Evolutionary conservation across 2,888 invertebrate genomes (phyloP).

Genomic region (Cactoblastis cactorum): DNA sequence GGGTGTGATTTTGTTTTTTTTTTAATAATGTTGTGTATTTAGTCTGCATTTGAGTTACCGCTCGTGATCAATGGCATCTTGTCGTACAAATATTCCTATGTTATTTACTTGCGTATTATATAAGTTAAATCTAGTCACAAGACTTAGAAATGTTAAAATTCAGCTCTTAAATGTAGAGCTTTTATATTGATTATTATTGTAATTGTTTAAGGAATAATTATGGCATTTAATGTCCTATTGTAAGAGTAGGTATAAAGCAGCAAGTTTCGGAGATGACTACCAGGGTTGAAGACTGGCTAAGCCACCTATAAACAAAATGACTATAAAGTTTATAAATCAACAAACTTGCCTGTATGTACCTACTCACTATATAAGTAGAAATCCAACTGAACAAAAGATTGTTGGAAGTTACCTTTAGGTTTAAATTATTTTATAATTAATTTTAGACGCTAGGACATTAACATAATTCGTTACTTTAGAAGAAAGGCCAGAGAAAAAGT

Average conservation of each 20-base stretch:
- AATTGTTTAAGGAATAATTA: conserved; percentile 42
- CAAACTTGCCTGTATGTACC: neutral
- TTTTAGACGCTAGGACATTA: conserved; percentile 66
- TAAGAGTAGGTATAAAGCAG: conserved; percentile 35
- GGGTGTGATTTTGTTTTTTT: conserved; percentile 74
- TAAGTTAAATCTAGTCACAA: conserved; percentile 78
- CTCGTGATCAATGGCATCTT: conserved; percentile 79
- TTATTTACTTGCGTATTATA: conserved; percentile 75
- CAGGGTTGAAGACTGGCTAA: neutral
- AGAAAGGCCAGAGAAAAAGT: conserved; percentile 68
- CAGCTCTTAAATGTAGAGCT: conserved; percentile 66
- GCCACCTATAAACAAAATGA: too few species aligned
- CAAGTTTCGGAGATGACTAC: conserved; percentile 9
- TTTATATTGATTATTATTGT: conserved; percentile 64
- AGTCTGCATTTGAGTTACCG: conserved; percentile 79
- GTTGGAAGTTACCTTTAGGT: conserved; percentile 76
- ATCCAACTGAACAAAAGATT: conserved; percentile 31
- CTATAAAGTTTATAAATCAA: neutral
- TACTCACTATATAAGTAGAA: conserved; percentile 20
- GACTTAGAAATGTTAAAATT: conserved; percentile 75
- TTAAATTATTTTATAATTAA: conserved; percentile 67
- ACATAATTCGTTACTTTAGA: conserved; percentile 65
- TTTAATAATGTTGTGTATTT: conserved; percentile 68
- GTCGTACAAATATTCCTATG: conserved; percentile 80
- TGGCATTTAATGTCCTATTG: conserved; percentile 63